phyloP scores from a whole-genome alignment of 1,140 invertebrate species.

The Periplaneta americana region DNA sequence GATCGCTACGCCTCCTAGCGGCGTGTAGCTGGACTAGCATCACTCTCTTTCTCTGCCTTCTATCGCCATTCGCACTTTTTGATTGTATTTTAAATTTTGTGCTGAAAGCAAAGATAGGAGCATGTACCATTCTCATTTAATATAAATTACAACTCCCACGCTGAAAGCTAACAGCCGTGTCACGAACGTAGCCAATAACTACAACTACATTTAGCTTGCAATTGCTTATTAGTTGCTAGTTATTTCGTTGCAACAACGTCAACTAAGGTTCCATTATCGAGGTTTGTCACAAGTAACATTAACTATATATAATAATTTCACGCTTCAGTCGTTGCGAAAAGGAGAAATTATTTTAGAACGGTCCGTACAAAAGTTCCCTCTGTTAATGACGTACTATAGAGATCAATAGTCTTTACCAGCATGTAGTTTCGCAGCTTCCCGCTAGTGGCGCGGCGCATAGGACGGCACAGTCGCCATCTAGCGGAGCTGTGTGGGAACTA shows the following conservation, averaged over 20 bases:
- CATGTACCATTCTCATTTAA: neutral
- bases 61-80: no score
- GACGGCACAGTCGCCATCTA: neutral
- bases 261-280: neutral
- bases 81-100: neutral
- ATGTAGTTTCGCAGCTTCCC: neutral
- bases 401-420: slow-evolving; percentile 1
- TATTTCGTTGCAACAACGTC: neutral
- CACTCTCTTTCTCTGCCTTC: neutral
- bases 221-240: neutral
- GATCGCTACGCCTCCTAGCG: neutral
- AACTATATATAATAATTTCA: neutral
- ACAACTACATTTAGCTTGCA: neutral
- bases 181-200: neutral
- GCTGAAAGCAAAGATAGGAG: neutral
- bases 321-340: no score
- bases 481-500: neutral
- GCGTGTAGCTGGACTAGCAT: neutral
- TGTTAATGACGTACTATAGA: neutral
- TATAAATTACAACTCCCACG: neutral
- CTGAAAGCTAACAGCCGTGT: neutral
- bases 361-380: neutral
- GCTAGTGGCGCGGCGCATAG: neutral
- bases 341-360: neutral
- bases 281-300: neutral